Evolutionary conservation across 92 coral and sea anemone genomes (phyloP).

Genomic region (Anthopleura xanthogrammica): DNA sequence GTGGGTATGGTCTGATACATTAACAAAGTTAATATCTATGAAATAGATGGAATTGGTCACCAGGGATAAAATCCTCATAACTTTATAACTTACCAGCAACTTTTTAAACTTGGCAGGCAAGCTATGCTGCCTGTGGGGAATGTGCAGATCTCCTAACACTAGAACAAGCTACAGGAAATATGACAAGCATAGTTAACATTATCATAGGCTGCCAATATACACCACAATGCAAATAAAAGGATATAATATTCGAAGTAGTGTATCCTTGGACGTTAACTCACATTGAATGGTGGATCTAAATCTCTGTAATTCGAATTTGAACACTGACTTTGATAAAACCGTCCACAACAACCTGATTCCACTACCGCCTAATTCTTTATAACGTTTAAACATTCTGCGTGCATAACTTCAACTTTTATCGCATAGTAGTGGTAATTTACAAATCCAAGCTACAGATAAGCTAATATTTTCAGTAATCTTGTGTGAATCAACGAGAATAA

Average conservation of each 20-base stretch:
- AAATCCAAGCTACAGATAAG: background rate
- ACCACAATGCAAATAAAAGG: background rate
- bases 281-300: background rate
- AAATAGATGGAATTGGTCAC: no score
- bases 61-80: background rate
- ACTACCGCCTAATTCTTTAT: background rate
- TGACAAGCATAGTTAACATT: background rate
- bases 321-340: background rate
- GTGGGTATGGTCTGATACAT: no score
- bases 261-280: background rate
- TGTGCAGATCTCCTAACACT: slow-evolving; percentile 95
- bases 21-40: no score
- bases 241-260: background rate
- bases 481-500: background rate
- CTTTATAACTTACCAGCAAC: slow-evolving; percentile 66
- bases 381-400: background rate
- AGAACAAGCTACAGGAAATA: slow-evolving; percentile 77
- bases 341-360: background rate
- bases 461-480: background rate
- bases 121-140: slow-evolving; percentile 95
- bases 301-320: background rate
- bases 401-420: background rate
- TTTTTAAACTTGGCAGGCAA: slow-evolving; percentile 95
- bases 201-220: background rate
- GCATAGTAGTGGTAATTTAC: background rate